Percentiles rank a stretch among this genome's conserved stretches.
Evolutionary conservation across 1,140 invertebrate genomes (phyloP).

Genomic region (Aphelenchoides avenae): DNA sequence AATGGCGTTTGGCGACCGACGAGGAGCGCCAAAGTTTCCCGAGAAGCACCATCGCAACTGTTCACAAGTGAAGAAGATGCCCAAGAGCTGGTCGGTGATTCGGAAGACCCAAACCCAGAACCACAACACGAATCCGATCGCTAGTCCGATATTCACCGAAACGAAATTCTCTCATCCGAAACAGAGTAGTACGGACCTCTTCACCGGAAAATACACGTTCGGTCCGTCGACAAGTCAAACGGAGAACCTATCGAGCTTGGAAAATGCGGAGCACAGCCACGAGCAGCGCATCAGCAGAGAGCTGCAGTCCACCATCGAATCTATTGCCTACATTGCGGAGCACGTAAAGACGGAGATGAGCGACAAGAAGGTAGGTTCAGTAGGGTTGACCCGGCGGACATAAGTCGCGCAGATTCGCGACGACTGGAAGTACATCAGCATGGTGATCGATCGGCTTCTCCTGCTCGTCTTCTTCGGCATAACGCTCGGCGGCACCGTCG

Average conservation of each 20-base stretch:
- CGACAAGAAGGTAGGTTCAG: constrained; percentile 96
- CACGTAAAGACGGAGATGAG: constrained; percentile 60
- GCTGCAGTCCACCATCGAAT: constrained; percentile 60
- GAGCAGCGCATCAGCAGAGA: constrained; percentile 47
- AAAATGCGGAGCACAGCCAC: constrained; percentile 75
- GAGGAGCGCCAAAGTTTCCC: constrained; percentile 17
- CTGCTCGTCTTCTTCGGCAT: constrained; percentile 79
- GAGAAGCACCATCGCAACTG: constrained; percentile 38
- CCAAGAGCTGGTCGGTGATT: constrained; percentile 13
- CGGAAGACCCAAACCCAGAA: constrained; percentile 4
- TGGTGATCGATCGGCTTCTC: constrained; percentile 64
- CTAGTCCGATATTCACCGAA: too few species aligned
- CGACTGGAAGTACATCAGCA: constrained; percentile 99
- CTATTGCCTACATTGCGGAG: constrained; percentile 63
- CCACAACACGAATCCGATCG: too few species aligned
- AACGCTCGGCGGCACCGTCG: constrained; percentile 85
- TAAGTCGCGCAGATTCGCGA: constrained; percentile 93
- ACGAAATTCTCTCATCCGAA: too few species aligned
- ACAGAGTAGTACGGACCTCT: constrained; percentile 8
- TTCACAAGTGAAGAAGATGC: constrained; percentile 28
- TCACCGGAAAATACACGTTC: constrained; percentile 31
- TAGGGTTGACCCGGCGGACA: too few species aligned
- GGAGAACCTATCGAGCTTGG: constrained; percentile 70
- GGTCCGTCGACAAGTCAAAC: constrained; percentile 73
- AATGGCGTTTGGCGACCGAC: constrained; percentile 21